These are phyloP conservation scores for Hypercompe scribonia DNA, from an alignment of 2,888 invertebrate species.

Conservation along the genomic window DNA sequence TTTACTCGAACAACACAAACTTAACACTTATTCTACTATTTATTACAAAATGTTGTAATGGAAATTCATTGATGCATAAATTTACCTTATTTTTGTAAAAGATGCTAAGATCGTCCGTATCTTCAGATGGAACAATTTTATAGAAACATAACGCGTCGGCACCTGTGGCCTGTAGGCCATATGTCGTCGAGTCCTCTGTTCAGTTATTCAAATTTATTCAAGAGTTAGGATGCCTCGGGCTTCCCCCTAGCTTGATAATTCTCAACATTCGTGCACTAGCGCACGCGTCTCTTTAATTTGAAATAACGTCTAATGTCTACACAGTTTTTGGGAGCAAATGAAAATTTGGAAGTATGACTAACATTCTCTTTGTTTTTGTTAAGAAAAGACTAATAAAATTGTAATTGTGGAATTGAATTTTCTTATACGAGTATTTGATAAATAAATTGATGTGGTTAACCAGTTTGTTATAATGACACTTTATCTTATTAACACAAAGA, in stretches of 20 bases:
- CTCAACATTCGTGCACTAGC: constrained; percentile 40
- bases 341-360: constrained; percentile 26
- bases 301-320: constrained; percentile 40
- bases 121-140: constrained; percentile 53
- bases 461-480: background rate
- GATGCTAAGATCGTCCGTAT: constrained; percentile 35
- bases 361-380: background rate
- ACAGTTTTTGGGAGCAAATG: constrained; percentile 24
- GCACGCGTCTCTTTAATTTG: constrained; percentile 48
- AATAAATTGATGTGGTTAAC: background rate
- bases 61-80: constrained; percentile 29
- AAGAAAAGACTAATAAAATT: background rate
- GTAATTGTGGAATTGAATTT: background rate
- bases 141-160: constrained; percentile 56
- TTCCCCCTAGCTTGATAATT: constrained; percentile 38
- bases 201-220: constrained; percentile 79
- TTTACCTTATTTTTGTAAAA: constrained; percentile 27
- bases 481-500: background rate
- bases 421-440: background rate
- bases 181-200: constrained; percentile 64
- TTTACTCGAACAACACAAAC: background rate
- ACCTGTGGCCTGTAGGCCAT: constrained; percentile 70
- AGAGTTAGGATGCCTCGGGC: constrained; percentile 56
- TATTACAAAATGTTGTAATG: constrained; percentile 3
- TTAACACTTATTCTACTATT: background rate